These are phyloP conservation scores for Drosophila histrio DNA, from an alignment of 2,888 invertebrate genomes.

Conservation along the genomic window DNA sequence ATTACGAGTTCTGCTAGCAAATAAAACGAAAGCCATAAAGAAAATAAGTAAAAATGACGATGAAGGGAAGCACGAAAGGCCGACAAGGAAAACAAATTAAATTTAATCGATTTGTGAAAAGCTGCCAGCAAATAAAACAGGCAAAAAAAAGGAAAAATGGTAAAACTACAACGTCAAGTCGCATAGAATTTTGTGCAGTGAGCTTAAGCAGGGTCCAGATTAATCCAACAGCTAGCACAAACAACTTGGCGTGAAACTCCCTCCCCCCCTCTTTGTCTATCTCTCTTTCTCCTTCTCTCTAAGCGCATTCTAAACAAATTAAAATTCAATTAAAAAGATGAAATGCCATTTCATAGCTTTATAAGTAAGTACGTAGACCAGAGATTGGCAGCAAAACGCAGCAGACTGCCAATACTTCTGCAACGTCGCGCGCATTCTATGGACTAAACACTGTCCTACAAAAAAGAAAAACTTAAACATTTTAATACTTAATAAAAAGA, in stretches of 20 bases:
- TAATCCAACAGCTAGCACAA: constrained; percentile 15
- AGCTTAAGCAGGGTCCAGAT: constrained; percentile 24
- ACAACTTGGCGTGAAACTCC: constrained; percentile 41
- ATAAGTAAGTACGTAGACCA: constrained; percentile 32
- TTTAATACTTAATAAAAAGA: no score
- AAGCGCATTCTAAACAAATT: constrained; percentile 83
- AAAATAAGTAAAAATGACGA: constrained; percentile 31
- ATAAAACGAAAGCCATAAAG: constrained; percentile 24
- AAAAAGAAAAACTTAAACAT: no score
- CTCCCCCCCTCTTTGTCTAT: background rate
- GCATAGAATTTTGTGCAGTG: constrained; percentile 58
- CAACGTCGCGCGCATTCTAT: background rate
- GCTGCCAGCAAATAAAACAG: constrained; percentile 39
- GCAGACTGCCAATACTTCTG: constrained; percentile 13
- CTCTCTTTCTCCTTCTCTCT: constrained; percentile 1
- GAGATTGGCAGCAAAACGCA: constrained; percentile 9
- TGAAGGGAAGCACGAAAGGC: constrained; percentile 54
- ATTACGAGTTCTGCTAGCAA: constrained; percentile 49
- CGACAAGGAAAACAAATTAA: constrained; percentile 77
- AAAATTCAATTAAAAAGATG: constrained; percentile 83
- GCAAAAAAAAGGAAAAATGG: constrained; percentile 15
- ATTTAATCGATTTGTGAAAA: constrained; percentile 79
- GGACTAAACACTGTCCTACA: constrained; percentile 21
- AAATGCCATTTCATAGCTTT: constrained; percentile 80
- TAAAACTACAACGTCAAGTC: constrained; percentile 29